These are phyloP conservation scores for Diplosoma virens DNA, from an alignment of 23 tunicate genomes.

Conservation along the genomic window DNA sequence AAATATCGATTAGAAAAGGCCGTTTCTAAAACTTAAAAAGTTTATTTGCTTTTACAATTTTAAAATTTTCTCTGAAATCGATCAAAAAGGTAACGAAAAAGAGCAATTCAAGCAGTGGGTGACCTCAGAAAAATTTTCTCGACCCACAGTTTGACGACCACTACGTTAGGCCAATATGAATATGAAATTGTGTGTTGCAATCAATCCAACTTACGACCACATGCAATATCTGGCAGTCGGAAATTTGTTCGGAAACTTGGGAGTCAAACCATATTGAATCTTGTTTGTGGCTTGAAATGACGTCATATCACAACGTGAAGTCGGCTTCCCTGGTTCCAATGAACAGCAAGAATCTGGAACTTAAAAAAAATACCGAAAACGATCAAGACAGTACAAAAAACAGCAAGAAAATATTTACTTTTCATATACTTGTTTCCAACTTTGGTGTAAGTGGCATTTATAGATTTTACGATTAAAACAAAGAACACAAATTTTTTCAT, in stretches of 20 bases:
- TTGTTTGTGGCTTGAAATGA: conserved; percentile 27
- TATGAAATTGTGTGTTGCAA: no score
- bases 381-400: neutral
- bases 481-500: no score
- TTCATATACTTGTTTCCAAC: conserved; percentile 25
- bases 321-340: conserved; percentile 11
- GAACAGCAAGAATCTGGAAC: conserved; percentile 62
- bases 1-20: no score
- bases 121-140: no score
- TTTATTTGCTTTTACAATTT: no score
- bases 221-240: conserved; percentile 53
- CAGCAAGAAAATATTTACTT: neutral
- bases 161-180: no score
- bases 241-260: conserved; percentile 57
- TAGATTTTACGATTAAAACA: no score
- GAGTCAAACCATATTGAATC: conserved; percentile 37
- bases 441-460: conserved; percentile 11
- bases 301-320: conserved; percentile 42
- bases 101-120: no score
- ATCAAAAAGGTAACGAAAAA: no score
- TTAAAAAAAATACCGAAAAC: neutral
- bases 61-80: no score
- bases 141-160: no score
- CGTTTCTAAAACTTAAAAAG: no score
- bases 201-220: conserved; percentile 80